Conservation (phyloP, 2,113 vertebrate species). For the Charadrius vociferus region DNA sequence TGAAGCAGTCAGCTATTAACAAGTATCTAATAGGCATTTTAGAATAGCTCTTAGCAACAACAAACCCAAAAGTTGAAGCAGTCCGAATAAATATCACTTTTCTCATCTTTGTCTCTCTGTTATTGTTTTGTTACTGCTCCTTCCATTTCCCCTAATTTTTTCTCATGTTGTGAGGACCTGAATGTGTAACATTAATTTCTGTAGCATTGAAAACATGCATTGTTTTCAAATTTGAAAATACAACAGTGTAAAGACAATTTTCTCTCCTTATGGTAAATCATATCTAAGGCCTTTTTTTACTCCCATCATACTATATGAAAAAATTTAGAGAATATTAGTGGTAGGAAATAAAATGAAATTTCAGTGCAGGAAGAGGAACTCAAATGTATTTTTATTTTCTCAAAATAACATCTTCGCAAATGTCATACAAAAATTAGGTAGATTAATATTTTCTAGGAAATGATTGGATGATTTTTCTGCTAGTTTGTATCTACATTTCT, state of each 20-base stretch:
- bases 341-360: not conserved
- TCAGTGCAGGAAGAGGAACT: not conserved
- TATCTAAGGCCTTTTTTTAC: not conserved
- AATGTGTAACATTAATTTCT: not conserved
- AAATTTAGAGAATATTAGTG: not conserved
- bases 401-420: not conserved
- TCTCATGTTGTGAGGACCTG: not conserved
- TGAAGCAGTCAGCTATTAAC: not conserved
- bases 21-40: not conserved
- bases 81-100: not conserved
- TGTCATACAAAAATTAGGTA: not conserved
- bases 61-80: not conserved
- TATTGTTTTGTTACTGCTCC: not conserved
- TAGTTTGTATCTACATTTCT: not conserved
- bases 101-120: not conserved
- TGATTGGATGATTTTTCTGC: not conserved
- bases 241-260: not conserved
- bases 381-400: not conserved
- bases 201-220: not conserved
- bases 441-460: not conserved
- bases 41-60: not conserved
- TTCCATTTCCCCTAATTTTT: not conserved
- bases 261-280: not conserved
- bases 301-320: not conserved
- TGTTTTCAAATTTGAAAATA: not conserved